Percentiles rank a stretch among this genome's conserved stretches.
These are phyloP conservation scores for Heterodera schachtii DNA, from an alignment of 1,140 invertebrate genomes.

Conservation along the genomic window DNA sequence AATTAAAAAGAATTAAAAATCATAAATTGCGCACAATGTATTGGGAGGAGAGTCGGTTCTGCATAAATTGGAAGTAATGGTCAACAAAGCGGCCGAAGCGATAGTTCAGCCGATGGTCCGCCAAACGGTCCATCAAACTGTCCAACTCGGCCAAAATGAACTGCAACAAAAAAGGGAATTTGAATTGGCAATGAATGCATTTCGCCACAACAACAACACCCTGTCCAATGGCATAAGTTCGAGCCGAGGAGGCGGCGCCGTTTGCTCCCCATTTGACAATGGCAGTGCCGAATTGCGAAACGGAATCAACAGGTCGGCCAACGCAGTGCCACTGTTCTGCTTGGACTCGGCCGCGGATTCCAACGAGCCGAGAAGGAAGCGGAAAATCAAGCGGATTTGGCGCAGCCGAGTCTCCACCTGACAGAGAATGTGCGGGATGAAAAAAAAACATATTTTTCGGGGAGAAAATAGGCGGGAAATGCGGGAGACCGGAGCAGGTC, in stretches of 20 bases:
- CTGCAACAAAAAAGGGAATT: constrained; percentile 36
- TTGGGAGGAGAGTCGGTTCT: constrained; percentile 51
- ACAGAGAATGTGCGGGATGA: no score
- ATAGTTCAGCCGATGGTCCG: constrained; percentile 42
- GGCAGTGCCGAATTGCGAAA: not conserved
- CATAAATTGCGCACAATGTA: constrained; percentile 50
- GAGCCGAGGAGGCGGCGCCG: not conserved
- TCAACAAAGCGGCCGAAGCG: constrained; percentile 54
- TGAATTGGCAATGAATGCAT: no score
- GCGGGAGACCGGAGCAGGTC: no score
- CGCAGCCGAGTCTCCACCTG: constrained; percentile 48
- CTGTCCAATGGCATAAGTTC: constrained; percentile 10
- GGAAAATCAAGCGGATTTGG: constrained; percentile 50
- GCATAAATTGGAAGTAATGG: constrained; percentile 56
- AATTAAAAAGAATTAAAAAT: no score
- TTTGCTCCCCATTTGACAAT: not conserved
- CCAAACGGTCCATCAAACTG: constrained; percentile 29
- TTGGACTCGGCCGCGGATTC: constrained; percentile 27
- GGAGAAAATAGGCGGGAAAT: no score
- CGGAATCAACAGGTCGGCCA: not conserved
- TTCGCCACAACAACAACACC: not conserved
- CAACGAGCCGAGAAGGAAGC: constrained; percentile 58
- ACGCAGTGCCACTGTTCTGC: not conserved
- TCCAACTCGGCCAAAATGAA: constrained; percentile 50
- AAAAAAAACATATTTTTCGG: not conserved